Conservation (phyloP, 1,140 invertebrate species). For the Tetramorium simillimum region DNA sequence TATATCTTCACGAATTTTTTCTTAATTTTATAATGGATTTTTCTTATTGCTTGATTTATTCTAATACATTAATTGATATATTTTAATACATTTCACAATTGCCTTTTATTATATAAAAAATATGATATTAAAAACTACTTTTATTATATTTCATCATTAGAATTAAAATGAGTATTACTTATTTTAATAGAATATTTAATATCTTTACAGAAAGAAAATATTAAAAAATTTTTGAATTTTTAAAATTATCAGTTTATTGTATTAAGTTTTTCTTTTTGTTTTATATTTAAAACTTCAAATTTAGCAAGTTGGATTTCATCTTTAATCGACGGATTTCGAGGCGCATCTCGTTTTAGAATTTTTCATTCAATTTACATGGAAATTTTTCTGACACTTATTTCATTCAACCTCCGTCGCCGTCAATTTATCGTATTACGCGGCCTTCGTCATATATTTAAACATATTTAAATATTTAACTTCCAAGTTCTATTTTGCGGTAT, state of each 20-base stretch:
- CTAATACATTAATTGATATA: background rate
- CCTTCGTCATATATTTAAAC: conserved; percentile 36
- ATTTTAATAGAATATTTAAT: background rate
- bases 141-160: background rate
- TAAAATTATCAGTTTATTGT: background rate
- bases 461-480: conserved; percentile 37
- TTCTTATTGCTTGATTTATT: background rate
- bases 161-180: background rate
- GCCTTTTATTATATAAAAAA: background rate
- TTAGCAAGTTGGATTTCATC: background rate
- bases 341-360: conserved; percentile 28
- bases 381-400: conserved; percentile 51
- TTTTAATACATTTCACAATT: background rate
- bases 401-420: conserved; percentile 8
- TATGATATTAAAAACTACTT: background rate
- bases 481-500: background rate
- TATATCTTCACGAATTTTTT: background rate
- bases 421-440: conserved; percentile 27
- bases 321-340: background rate
- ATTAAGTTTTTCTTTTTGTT: background rate
- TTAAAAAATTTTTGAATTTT: background rate
- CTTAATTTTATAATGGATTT: background rate
- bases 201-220: background rate
- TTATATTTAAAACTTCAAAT: conserved; percentile 26
- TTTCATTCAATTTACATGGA: conserved; percentile 46